phyloP scores from a whole-genome alignment of 92 coral and sea anemone genomes.

The Bergia puertoricense region DNA sequence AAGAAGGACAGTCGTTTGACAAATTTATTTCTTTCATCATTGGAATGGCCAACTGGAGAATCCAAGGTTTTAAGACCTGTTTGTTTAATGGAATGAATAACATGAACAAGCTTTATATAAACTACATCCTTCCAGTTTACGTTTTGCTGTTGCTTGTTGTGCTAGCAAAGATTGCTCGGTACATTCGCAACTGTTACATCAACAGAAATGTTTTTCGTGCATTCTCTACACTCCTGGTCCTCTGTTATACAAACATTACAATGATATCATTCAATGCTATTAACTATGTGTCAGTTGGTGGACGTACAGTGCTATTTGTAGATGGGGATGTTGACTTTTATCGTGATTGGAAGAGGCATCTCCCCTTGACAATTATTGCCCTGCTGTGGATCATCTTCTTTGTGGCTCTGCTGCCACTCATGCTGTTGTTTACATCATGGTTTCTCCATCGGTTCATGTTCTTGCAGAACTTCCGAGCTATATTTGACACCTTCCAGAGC shows the following conservation, averaged over 20 bases:
- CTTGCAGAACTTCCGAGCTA: constrained; percentile 65
- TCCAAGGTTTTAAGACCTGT: constrained; percentile 62
- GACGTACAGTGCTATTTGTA: constrained; percentile 65
- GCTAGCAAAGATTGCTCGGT: constrained; percentile 64
- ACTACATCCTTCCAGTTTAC: constrained; percentile 72
- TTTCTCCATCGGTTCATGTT: constrained; percentile 58
- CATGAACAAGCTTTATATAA: constrained; percentile 74
- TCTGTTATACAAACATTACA: constrained; percentile 80
- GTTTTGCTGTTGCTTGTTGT: constrained; percentile 65
- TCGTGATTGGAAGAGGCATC: constrained; percentile 65
- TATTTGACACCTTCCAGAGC: constrained; percentile 86
- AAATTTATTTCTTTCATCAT: constrained; percentile 66
- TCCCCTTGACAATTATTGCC: constrained; percentile 80
- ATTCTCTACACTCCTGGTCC: constrained; percentile 72
- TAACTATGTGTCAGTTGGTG: constrained; percentile 73
- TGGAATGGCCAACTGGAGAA: constrained; percentile 69
- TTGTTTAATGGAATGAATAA: constrained; percentile 68
- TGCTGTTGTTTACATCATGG: constrained; percentile 78
- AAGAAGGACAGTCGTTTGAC: constrained; percentile 69
- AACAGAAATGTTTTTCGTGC: constrained; percentile 77
- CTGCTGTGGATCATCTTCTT: constrained; percentile 60
- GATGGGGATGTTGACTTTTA: constrained; percentile 71
- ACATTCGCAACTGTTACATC: constrained; percentile 77
- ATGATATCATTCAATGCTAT: constrained; percentile 67
- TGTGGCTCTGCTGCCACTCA: constrained; percentile 72